Evolutionary conservation across 2,113 vertebrate species (phyloP).

Genomic region (Argyrosomus japonicus): DNA sequence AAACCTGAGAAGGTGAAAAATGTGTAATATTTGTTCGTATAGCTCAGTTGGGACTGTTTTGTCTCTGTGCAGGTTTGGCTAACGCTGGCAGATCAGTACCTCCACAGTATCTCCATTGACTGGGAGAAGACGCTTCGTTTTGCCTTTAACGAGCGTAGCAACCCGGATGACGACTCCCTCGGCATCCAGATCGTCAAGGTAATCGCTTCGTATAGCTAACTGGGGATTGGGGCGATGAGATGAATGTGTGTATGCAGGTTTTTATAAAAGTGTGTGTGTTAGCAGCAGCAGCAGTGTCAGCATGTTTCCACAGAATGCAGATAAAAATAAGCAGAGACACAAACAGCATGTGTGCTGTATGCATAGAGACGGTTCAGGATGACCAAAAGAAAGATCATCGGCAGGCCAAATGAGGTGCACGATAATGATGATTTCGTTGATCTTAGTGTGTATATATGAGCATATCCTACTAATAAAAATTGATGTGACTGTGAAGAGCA

Average conservation of each 20-base stretch:
- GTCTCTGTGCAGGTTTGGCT: slow-evolving; percentile 91
- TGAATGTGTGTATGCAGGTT: background rate
- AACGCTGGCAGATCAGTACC: slow-evolving; percentile 95
- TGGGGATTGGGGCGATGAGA: background rate
- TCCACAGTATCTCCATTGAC: slow-evolving; percentile 97
- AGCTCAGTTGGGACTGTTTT: background rate
- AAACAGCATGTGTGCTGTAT: background rate
- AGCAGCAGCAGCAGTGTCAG: background rate
- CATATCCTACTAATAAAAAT: background rate
- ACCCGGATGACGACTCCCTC: slow-evolving; percentile 98
- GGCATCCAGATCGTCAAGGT: slow-evolving; percentile 99
- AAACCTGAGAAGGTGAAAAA: background rate
- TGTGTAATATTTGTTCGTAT: background rate
- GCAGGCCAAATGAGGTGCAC: too few species aligned
- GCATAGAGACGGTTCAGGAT: background rate
- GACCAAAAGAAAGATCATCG: too few species aligned
- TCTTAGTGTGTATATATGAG: background rate
- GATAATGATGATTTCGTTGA: background rate
- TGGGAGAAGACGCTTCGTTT: slow-evolving; percentile 99
- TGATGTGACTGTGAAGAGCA: background rate
- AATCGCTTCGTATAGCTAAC: slow-evolving; percentile 29
- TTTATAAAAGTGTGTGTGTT: background rate
- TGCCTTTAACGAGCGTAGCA: slow-evolving; percentile 98
- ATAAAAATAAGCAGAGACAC: background rate
- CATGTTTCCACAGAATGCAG: background rate